A percentile compares a stretch with the other conserved stretches of the same genome.
phyloP scores from a whole-genome alignment of 1,140 invertebrate genomes.

The Himalopsyche phryganea region DNA sequence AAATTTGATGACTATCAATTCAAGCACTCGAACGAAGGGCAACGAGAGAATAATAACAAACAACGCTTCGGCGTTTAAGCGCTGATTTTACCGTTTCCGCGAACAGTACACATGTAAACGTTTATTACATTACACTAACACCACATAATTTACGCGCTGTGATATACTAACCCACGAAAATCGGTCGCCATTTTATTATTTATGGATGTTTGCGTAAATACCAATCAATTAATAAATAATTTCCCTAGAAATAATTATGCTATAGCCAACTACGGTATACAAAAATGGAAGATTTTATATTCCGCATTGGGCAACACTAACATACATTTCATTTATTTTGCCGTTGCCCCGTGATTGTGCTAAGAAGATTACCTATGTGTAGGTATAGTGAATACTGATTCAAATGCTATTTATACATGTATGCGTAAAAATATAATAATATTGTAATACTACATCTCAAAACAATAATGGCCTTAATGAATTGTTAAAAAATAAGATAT shows the following conservation, averaged over 20 bases:
- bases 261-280: constrained; percentile 22
- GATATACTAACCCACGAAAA: constrained; percentile 37
- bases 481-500: no score
- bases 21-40: constrained; percentile 12
- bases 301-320: constrained; percentile 1
- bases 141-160: constrained; percentile 18
- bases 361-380: no score
- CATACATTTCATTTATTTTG: no score
- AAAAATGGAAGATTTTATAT: constrained; percentile 12
- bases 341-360: no score
- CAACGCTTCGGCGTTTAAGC: constrained; percentile 15
- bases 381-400: no score
- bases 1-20: constrained; percentile 17
- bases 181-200: constrained; percentile 55
- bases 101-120: constrained; percentile 17
- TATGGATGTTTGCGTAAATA: constrained; percentile 41
- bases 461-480: no score
- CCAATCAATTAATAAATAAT: constrained; percentile 33
- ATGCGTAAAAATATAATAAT: no score
- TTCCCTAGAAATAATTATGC: constrained; percentile 27
- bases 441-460: no score
- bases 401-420: no score
- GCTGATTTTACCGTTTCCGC: constrained; percentile 2
- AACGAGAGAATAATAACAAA: constrained; percentile 15
- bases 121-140: constrained; percentile 19